phyloP scores from a whole-genome alignment of 2,797 vertebrate genomes.

The Kryptopterus vitreolus region DNA sequence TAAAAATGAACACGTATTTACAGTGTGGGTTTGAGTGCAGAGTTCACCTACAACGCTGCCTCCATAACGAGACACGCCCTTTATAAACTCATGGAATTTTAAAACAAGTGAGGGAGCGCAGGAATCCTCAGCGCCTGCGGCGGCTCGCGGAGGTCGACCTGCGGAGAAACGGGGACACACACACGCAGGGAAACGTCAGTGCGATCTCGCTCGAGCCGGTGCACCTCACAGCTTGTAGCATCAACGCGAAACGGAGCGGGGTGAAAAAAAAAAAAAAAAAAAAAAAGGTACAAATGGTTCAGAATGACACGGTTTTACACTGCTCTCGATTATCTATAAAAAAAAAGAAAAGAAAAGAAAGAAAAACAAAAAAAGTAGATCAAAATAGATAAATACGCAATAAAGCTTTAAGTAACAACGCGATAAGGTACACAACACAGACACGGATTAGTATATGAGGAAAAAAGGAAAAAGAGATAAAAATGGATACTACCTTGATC shows the following conservation, averaged over 20 bases:
- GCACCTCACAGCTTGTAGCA: constrained; percentile 39
- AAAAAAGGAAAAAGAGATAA: constrained; percentile 65
- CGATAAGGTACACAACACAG: constrained; percentile 6
- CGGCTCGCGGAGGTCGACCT: constrained; percentile 91
- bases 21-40: constrained; percentile 78
- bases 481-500: constrained; percentile 99
- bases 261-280: too few species aligned
- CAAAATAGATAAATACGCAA: not conserved
- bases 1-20: constrained; percentile 94
- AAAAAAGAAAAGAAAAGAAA: too few species aligned
- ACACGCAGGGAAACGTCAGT: constrained; percentile 65
- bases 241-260: constrained; percentile 31
- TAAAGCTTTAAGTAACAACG: constrained; percentile 1
- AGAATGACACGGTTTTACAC: constrained; percentile 27
- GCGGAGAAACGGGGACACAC: constrained; percentile 77
- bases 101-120: constrained; percentile 78
- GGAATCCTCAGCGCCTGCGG: constrained; percentile 92
- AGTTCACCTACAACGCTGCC: constrained; percentile 97
- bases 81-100: constrained; percentile 99
- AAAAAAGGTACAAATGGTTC: constrained; percentile 12
- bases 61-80: constrained; percentile 99
- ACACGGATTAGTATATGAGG: constrained; percentile 30
- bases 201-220: constrained; percentile 32
- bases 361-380: constrained; percentile 2
- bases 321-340: constrained; percentile 8